phyloP scores from a whole-genome alignment of 2,797 vertebrate species.

The Chelon auratus region DNA sequence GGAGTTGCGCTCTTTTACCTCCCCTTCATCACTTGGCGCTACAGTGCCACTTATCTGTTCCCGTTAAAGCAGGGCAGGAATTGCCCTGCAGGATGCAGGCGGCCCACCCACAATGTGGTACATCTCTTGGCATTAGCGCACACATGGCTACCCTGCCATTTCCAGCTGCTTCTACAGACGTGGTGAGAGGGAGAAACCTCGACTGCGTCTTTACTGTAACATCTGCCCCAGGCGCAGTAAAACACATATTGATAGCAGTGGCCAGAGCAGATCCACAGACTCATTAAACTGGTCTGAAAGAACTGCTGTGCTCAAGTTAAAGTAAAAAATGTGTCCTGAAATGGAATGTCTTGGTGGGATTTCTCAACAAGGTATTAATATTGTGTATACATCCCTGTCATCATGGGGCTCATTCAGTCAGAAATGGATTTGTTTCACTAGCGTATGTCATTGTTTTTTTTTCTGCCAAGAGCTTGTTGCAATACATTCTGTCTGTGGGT shows the following conservation, averaged over 20 bases:
- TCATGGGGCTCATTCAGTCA: not conserved
- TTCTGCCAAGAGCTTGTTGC: not conserved
- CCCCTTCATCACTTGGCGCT: constrained; percentile 54
- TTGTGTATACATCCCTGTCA: not conserved
- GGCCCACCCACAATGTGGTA: constrained; percentile 78
- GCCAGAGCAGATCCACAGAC: constrained; percentile 19
- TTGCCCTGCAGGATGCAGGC: constrained; percentile 77
- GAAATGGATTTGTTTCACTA: constrained; percentile 36
- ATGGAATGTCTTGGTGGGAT: not conserved
- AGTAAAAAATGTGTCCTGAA: constrained; percentile 2
- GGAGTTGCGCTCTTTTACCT: constrained; percentile 44
- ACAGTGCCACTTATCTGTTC: constrained; percentile 84
- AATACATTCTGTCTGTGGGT: constrained; percentile 17
- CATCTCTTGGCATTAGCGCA: constrained; percentile 71
- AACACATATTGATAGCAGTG: constrained; percentile 27
- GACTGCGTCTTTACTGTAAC: constrained; percentile 54
- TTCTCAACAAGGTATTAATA: constrained; percentile 6
- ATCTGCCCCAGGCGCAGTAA: constrained; percentile 55
- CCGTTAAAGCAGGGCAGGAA: constrained; percentile 78
- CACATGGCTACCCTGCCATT: constrained; percentile 69
- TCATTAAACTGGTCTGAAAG: constrained; percentile 17
- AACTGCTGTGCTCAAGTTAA: not conserved
- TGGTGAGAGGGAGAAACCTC: constrained; percentile 55
- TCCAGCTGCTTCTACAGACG: constrained; percentile 49
- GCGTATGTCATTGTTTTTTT: constrained; percentile 20